These are phyloP conservation scores for Petrocephalus schoutedeni DNA, from an alignment of 2,797 vertebrate genomes.

Conservation along the genomic window DNA sequence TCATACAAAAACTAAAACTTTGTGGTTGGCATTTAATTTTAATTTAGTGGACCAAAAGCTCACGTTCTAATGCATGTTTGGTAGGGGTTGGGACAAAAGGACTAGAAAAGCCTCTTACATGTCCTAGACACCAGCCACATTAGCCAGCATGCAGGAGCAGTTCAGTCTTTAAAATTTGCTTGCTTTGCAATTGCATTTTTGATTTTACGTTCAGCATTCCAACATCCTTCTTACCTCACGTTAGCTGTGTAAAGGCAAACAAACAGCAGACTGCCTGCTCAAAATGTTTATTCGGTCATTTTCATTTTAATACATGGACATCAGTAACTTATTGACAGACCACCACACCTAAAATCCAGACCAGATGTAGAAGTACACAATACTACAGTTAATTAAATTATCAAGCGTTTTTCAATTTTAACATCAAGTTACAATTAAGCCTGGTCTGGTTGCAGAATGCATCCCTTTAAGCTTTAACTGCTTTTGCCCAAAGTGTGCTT, in stretches of 20 bases:
- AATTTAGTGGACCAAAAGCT: neutral
- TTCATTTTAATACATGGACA: neutral
- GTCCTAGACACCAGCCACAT: neutral
- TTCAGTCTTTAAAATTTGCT: neutral
- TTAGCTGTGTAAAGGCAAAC: neutral
- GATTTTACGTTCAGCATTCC: neutral
- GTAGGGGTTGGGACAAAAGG: neutral
- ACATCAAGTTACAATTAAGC: neutral
- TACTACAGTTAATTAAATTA: neutral
- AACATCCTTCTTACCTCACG: neutral
- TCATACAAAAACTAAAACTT: neutral
- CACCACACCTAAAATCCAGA: too few relatives aligned
- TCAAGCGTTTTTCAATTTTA: neutral
- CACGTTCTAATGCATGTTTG: neutral
- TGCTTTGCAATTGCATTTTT: neutral
- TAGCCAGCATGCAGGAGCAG: neutral
- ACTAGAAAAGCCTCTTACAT: neutral
- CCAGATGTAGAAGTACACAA: neutral
- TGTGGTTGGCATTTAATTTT: neutral
- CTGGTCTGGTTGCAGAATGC: neutral
- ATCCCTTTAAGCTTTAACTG: neutral
- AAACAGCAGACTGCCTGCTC: neutral
- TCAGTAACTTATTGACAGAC: neutral
- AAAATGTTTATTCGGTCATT: neutral
- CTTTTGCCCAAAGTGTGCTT: constrained; percentile 71